Conservation (phyloP, 2,797 vertebrate genomes). For the Peromyscus aztecus region DNA sequence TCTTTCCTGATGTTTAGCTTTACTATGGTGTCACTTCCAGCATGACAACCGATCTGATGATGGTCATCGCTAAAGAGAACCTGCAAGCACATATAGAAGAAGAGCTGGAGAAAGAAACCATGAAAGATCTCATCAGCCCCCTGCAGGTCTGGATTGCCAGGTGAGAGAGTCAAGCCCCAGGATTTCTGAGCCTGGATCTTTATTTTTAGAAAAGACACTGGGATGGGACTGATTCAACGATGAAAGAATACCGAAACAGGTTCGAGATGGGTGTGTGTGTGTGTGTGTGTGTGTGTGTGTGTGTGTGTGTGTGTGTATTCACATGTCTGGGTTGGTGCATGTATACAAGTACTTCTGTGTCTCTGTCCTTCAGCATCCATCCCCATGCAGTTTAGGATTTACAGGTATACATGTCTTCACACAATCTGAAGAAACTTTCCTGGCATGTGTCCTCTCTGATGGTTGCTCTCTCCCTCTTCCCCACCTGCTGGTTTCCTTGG, state of each 20-base stretch:
- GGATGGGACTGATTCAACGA: neutral
- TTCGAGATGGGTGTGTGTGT: neutral
- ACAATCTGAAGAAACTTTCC: neutral
- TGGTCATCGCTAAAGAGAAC: conserved; percentile 92
- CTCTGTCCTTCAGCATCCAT: neutral
- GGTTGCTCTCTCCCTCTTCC: neutral
- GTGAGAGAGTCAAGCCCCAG: conserved; percentile 84
- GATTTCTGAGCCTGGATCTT: neutral
- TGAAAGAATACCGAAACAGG: neutral
- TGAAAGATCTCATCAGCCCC: conserved; percentile 85
- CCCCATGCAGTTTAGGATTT: neutral
- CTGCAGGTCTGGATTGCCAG: conserved; percentile 95
- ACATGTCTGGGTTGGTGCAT: neutral
- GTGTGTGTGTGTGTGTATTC: neutral
- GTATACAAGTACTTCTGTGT: neutral
- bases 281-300: neutral
- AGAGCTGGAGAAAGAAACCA: conserved; percentile 86
- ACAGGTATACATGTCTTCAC: neutral
- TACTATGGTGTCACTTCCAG: conserved; percentile 92
- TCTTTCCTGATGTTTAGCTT: conserved; percentile 86
- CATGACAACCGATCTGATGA: conserved; percentile 90
- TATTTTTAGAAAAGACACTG: neutral
- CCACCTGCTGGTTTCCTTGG: neutral
- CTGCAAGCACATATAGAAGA: conserved; percentile 83
- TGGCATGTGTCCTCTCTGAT: neutral